Conservation (phyloP, 2,113 vertebrate species). For the Siniperca knerii region DNA sequence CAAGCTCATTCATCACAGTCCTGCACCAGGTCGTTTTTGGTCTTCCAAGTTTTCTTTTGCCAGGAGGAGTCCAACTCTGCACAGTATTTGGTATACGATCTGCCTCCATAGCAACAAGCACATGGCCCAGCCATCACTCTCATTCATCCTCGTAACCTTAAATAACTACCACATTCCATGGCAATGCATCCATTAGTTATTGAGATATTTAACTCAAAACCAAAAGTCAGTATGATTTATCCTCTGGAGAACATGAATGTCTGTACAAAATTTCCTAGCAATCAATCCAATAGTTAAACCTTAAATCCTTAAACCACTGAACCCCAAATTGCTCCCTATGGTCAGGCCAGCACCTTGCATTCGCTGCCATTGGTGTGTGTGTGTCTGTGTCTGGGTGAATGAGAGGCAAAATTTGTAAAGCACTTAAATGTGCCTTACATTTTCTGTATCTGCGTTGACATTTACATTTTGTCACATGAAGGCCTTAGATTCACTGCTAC, state of each 20-base stretch:
- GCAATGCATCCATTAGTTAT: neutral
- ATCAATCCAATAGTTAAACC: neutral
- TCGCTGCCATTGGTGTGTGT: neutral
- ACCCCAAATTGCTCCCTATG: neutral
- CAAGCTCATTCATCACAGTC: too few relatives aligned
- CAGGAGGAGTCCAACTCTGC: neutral
- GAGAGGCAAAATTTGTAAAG: neutral
- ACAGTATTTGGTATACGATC: neutral
- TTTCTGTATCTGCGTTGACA: slow-evolving; percentile 10
- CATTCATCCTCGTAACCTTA: neutral
- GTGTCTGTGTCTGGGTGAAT: neutral
- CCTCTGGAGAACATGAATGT: neutral
- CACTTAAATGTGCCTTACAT: neutral
- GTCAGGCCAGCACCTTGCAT: neutral
- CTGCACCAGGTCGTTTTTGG: neutral
- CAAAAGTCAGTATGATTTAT: neutral
- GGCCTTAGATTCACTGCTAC: slow-evolving; percentile 15
- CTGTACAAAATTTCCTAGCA: neutral
- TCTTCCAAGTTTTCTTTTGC: neutral
- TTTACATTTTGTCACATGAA: slow-evolving; percentile 39
- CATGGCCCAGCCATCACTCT: neutral
- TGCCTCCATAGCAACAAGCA: neutral
- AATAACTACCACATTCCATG: neutral
- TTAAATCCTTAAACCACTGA: neutral
- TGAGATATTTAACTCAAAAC: neutral